Conservation (phyloP, 2,888 invertebrate genomes). For the Chrysolina haemoptera region DNA sequence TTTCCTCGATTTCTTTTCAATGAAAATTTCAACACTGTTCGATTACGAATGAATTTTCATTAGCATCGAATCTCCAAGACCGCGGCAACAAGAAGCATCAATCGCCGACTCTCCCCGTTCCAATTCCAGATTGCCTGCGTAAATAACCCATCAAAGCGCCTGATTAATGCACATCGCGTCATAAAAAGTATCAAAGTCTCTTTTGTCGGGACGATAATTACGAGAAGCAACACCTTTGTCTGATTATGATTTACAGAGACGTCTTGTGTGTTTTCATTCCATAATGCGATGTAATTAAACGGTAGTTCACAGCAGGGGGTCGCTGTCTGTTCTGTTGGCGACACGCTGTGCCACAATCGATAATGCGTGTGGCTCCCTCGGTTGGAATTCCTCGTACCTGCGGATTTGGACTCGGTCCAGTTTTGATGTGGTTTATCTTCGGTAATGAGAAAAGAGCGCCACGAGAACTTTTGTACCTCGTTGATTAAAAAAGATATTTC, state of each 20-base stretch:
- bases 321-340: constrained; percentile 48
- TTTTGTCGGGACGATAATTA: constrained; percentile 50
- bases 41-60: too few species aligned
- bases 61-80: too few species aligned
- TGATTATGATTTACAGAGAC: constrained; percentile 55
- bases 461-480: too few species aligned
- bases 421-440: background rate
- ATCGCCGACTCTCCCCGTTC: background rate
- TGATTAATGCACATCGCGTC: constrained; percentile 40
- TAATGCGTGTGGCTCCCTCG: constrained; percentile 17
- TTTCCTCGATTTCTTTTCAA: too few species aligned
- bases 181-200: constrained; percentile 36
- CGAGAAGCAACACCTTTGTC: constrained; percentile 51
- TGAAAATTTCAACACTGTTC: too few species aligned
- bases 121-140: background rate
- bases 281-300: constrained; percentile 61
- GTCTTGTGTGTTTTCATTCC: constrained; percentile 54
- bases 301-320: constrained; percentile 60
- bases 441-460: too few species aligned
- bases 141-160: constrained; percentile 36
- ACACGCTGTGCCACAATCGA: constrained; percentile 55
- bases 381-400: background rate
- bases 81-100: background rate
- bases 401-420: background rate
- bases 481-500: too few species aligned